Evolutionary conservation across 2,797 vertebrate genomes (phyloP), one percentile per base, ranked within the genome.

Genomic region (Alcedo atthis): DNA sequence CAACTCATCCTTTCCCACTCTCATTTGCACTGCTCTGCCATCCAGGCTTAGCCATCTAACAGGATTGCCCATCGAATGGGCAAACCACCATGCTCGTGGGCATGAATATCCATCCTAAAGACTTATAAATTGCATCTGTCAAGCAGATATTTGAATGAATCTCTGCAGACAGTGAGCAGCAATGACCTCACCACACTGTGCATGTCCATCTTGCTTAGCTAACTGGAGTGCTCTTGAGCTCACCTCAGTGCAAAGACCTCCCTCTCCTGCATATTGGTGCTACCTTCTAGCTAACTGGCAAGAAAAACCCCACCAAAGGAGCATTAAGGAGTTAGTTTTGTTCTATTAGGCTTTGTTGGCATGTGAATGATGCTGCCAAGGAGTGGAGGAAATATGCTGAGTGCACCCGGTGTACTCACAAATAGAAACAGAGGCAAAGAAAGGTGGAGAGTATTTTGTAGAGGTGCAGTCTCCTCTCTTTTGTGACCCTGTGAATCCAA

Each of bases 41-140:
- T 25, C 48, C 67, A 64, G 49, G 15, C 5, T 62, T 15, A 42
- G 53, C 14, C 51, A 69, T 22, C 15, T 49, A 9, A 58, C 12
- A 16, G 68, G 42, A 25, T n/a, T 68, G 40, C 40, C 67, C 71
- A 40, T 25, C 0, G 0, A 53, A n/a, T 0, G 0, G 57, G 61
- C 53, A 15, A 30, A 82, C 7, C 21, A 7, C 42, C 5, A 5
- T 18, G 58, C 3, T 0, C 32, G 30, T 64, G 40, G 55, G 40
- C 10, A 2, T 15, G 64, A 42, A 45, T 12, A 40, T 42, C 49
- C 62, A 19, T 35, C 45, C 78, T 79, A 54, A 86, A 51, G 30
- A 10, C 46, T 48, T 91, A 46, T 25, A 77, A 58, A 80, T 59
- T 74, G 33, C 32, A 15, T 42, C 84, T 89, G 32, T 70, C 91